phyloP scores from a whole-genome alignment of 2,888 invertebrate genomes.

The Phasia obesa region DNA sequence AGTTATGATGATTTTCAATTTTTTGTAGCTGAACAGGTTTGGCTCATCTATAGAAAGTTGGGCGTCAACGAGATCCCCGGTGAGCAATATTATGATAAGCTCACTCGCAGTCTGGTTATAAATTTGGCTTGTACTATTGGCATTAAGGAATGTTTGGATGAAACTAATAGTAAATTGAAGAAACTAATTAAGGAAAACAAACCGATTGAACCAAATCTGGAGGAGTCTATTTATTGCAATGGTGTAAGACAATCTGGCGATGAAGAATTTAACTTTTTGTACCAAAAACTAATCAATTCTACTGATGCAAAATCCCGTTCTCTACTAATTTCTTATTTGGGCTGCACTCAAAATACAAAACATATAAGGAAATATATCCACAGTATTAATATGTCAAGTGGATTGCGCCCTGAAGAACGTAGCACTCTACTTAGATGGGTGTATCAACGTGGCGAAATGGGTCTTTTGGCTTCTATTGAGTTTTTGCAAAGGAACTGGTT shows the following conservation, averaged over 20 bases:
- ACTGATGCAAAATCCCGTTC: constrained; percentile 85
- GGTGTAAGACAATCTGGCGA: constrained; percentile 81
- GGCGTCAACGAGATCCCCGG: constrained; percentile 77
- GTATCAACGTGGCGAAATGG: constrained; percentile 79
- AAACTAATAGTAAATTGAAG: constrained; percentile 76
- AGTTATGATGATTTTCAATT: constrained; percentile 74
- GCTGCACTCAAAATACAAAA: constrained; percentile 85
- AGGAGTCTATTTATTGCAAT: constrained; percentile 80
- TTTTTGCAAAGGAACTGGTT: constrained; percentile 83
- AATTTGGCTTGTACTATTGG: constrained; percentile 79
- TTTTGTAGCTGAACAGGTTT: constrained; percentile 76
- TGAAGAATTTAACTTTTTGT: constrained; percentile 86
- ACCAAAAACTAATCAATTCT: constrained; percentile 83
- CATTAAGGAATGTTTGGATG: constrained; percentile 75
- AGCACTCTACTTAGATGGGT: constrained; percentile 76
- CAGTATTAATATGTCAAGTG: constrained; percentile 74
- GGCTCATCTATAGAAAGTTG: constrained; percentile 76
- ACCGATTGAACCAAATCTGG: constrained; percentile 78
- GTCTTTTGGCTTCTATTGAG: constrained; percentile 83
- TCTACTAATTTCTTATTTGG: constrained; percentile 85
- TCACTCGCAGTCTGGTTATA: constrained; percentile 75
- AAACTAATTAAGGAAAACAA: constrained; percentile 72
- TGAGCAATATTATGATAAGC: constrained; percentile 78
- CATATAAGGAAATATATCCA: constrained; percentile 83
- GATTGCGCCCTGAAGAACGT: constrained; percentile 76